Evolutionary conservation across 2,113 vertebrate genomes (phyloP).

Genomic region (Felis chaus): DNA sequence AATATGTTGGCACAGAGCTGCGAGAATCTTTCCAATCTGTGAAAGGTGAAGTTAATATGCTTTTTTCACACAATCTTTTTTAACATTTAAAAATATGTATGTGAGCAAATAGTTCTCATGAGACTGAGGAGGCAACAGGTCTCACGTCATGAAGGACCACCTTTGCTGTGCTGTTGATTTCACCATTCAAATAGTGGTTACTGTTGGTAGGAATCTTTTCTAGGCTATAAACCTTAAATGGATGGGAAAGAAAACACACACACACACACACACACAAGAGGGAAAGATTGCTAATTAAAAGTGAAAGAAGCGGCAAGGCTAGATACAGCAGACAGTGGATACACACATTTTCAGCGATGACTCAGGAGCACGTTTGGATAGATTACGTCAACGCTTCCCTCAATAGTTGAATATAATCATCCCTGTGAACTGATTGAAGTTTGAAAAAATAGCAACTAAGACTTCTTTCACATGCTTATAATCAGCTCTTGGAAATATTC

Average conservation of each 20-base stretch:
- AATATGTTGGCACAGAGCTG: background rate
- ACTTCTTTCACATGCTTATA: conserved; percentile 49
- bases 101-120: background rate
- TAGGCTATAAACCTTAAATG: conserved; percentile 56
- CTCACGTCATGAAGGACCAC: conserved; percentile 24
- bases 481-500: conserved; percentile 58
- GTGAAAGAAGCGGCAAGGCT: background rate
- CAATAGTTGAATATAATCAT: conserved; percentile 68
- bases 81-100: conserved; percentile 27
- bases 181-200: conserved; percentile 45
- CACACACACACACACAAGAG: background rate
- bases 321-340: background rate
- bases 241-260: background rate
- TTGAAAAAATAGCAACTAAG: conserved; percentile 66
- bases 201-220: conserved; percentile 44
- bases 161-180: conserved; percentile 61
- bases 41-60: background rate
- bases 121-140: background rate
- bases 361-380: conserved; percentile 54
- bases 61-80: background rate
- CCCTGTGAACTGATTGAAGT: conserved; percentile 54
- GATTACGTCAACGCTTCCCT: conserved; percentile 63
- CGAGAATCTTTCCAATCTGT: background rate
- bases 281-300: conserved; percentile 64
- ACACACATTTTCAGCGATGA: conserved; percentile 48